These are phyloP conservation scores for Enteromius afrohamiltoni DNA, from an alignment of 2,797 vertebrate genomes.

Conservation along the genomic window DNA sequence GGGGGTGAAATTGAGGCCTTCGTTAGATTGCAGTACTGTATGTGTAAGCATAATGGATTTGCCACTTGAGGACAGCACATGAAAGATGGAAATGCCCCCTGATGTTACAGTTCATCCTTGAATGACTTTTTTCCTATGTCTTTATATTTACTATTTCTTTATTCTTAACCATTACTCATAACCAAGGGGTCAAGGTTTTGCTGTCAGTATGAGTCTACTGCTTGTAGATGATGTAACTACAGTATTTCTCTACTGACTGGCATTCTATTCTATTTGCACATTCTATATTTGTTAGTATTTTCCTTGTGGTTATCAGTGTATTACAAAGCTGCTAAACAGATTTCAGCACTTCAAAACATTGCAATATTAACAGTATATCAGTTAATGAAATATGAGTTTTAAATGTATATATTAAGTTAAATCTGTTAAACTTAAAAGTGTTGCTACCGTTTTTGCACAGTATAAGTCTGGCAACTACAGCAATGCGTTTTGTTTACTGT, in stretches of 20 bases:
- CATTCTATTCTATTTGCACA: no score
- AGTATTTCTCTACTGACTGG: neutral
- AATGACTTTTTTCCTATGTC: neutral
- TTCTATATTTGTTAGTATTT: no score
- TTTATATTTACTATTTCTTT: constrained; percentile 9
- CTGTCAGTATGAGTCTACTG: neutral
- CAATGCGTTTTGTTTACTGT: neutral
- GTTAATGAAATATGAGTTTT: neutral
- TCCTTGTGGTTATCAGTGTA: neutral
- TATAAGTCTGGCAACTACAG: neutral
- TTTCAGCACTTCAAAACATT: neutral
- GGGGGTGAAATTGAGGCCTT: constrained; percentile 36
- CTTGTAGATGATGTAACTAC: neutral
- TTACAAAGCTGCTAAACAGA: neutral
- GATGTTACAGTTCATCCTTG: constrained; percentile 23
- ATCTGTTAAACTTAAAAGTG: neutral
- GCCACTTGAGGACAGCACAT: constrained; percentile 20
- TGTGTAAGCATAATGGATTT: constrained; percentile 14
- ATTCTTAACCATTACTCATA: neutral
- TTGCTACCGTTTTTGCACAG: neutral
- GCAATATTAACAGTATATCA: neutral
- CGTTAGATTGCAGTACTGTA: constrained; percentile 7
- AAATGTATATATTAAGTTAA: neutral
- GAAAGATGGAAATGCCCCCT: constrained; percentile 29
- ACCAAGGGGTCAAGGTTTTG: constrained; percentile 15